Conservation (phyloP, 2,888 invertebrate species). For the Hypolimnas misippus region DNA sequence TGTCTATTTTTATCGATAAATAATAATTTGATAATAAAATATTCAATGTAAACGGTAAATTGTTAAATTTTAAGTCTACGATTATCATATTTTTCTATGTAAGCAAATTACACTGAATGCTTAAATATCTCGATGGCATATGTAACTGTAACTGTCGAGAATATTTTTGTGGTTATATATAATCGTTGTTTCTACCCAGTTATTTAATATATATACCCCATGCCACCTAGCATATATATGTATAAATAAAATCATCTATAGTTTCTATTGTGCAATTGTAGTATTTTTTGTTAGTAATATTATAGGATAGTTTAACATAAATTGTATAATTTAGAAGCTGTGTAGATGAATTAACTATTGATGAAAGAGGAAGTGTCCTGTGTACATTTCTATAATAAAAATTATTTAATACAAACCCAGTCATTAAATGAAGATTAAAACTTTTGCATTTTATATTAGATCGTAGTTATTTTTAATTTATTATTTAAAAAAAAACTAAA, state of each 20-base stretch:
- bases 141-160: conserved; percentile 8
- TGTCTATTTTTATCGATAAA: conserved; percentile 20
- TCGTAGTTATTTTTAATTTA: too few species aligned
- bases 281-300: too few species aligned
- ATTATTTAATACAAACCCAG: too few species aligned
- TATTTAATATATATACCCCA: conserved; percentile 15
- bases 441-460: too few species aligned
- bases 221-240: not conserved
- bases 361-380: too few species aligned
- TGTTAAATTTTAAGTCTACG: not conserved
- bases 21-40: conserved; percentile 17
- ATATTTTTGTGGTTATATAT: conserved; percentile 61
- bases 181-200: conserved; percentile 53
- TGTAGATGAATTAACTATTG: too few species aligned
- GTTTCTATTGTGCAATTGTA: not conserved
- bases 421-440: too few species aligned
- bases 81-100: conserved; percentile 11
- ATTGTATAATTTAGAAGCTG: too few species aligned
- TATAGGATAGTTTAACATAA: too few species aligned
- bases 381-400: too few species aligned
- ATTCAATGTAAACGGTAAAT: conserved; percentile 19
- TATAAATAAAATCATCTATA: not conserved
- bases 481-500: too few species aligned
- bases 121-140: conserved; percentile 13
- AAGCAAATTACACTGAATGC: conserved; percentile 7